Conservation (phyloP, 2,113 vertebrate genomes). For the Heteronetta atricapilla region DNA sequence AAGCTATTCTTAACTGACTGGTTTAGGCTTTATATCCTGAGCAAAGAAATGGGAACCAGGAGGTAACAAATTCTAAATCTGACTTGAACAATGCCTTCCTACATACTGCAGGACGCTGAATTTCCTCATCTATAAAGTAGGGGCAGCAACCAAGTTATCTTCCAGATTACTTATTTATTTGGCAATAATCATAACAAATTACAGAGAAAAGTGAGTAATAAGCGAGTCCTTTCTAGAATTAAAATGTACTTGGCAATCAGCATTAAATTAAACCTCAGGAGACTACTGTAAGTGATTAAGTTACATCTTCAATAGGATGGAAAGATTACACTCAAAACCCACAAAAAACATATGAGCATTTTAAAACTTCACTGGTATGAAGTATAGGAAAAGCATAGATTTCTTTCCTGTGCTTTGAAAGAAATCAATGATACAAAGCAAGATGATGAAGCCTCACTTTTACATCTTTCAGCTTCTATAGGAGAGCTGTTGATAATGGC, state of each 20-base stretch:
- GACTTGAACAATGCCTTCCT: neutral
- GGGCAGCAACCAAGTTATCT: neutral
- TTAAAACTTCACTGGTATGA: neutral
- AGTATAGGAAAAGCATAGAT: no score
- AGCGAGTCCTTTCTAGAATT: neutral
- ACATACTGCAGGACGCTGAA: neutral
- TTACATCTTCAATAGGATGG: neutral
- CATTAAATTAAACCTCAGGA: slow-evolving; percentile 17
- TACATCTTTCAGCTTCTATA: neutral
- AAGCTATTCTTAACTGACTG: neutral
- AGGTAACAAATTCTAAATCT: neutral
- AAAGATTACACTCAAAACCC: neutral
- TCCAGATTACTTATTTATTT: neutral
- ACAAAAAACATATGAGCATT: neutral
- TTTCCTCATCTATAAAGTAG: neutral
- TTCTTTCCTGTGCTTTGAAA: neutral
- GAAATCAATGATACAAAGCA: neutral
- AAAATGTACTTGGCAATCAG: slow-evolving; percentile 28
- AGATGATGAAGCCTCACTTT: neutral
- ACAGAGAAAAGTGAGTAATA: slow-evolving; percentile 7
- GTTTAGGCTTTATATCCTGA: neutral
- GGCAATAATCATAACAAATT: neutral
- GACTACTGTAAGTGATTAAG: neutral
- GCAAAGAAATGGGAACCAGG: neutral
- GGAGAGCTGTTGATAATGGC: neutral